Conservation (phyloP, 1,140 invertebrate species). For the Drosophila oshimai region DNA sequence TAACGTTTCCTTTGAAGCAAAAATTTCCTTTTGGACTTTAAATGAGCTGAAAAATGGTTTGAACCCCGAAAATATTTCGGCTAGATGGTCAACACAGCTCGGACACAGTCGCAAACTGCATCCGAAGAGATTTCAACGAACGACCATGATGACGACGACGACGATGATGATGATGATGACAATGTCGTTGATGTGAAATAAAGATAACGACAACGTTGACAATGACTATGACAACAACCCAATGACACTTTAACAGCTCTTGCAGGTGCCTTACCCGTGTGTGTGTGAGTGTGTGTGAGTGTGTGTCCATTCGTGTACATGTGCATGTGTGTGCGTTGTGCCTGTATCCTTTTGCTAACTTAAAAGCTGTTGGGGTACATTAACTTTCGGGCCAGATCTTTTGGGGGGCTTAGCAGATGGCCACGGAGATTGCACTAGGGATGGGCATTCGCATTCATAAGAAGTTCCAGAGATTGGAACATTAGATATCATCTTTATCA, state of each 20-base stretch:
- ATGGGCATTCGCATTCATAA: neutral
- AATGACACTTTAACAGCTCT: constrained; percentile 78
- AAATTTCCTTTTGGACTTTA: too few relatives aligned
- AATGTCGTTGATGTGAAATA: constrained; percentile 80
- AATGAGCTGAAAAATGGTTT: too few relatives aligned
- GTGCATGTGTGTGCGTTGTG: neutral
- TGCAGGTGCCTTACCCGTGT: constrained; percentile 53
- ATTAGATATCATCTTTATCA: too few relatives aligned
- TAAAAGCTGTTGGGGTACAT: constrained; percentile 16
- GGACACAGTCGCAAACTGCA: constrained; percentile 17
- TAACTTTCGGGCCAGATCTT: constrained; percentile 13
- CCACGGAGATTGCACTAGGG: neutral
- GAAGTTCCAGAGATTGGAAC: neutral
- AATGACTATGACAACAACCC: constrained; percentile 78
- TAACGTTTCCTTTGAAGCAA: too few relatives aligned
- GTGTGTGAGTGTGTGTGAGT: neutral
- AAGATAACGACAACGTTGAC: constrained; percentile 80
- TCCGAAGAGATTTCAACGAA: constrained; percentile 18
- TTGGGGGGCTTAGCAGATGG: neutral
- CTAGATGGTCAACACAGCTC: neutral
- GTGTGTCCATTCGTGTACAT: neutral
- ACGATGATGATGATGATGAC: constrained; percentile 64
- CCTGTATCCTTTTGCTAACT: neutral
- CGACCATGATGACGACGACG: constrained; percentile 6
- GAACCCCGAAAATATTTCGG: neutral